Evolutionary conservation across 1,140 invertebrate species (phyloP).

Genomic region (Brachionus rubens): DNA sequence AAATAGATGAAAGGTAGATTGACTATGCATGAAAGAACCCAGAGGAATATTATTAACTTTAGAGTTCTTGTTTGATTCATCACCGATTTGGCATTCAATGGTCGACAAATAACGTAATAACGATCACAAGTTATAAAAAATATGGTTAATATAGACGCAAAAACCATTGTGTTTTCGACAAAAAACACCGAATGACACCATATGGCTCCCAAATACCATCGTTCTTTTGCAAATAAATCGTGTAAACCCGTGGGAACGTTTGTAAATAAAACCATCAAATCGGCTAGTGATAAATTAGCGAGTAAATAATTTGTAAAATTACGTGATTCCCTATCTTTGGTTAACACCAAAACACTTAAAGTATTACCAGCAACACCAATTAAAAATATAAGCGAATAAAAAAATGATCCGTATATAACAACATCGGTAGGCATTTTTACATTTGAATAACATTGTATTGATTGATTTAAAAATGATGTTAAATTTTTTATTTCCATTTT

Average conservation of each 20-base stretch:
- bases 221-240: slow-evolving; percentile 40
- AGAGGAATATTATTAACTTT: slow-evolving; percentile 1
- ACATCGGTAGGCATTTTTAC: slow-evolving; percentile 30
- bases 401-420: slow-evolving; percentile 55
- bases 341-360: slow-evolving; percentile 84
- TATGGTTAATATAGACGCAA: slow-evolving; percentile 37
- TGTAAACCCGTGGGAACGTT: slow-evolving; percentile 32
- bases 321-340: slow-evolving; percentile 82
- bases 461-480: too few species aligned
- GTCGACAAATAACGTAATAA: slow-evolving; percentile 29
- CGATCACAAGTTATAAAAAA: slow-evolving; percentile 41
- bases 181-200: slow-evolving; percentile 16
- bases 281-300: slow-evolving; percentile 51
- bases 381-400: slow-evolving; percentile 77
- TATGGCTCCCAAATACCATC: slow-evolving; percentile 41
- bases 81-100: neutral
- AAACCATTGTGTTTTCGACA: slow-evolving; percentile 22
- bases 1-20: slow-evolving; percentile 38
- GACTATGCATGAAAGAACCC: neutral
- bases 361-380: slow-evolving; percentile 82
- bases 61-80: slow-evolving; percentile 11
- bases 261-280: slow-evolving; percentile 50
- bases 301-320: slow-evolving; percentile 92
- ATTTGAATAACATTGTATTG: neutral
- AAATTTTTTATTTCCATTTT: too few species aligned